Conservation (phyloP, 2,797 vertebrate genomes). For the Melopsittacus undulatus region DNA sequence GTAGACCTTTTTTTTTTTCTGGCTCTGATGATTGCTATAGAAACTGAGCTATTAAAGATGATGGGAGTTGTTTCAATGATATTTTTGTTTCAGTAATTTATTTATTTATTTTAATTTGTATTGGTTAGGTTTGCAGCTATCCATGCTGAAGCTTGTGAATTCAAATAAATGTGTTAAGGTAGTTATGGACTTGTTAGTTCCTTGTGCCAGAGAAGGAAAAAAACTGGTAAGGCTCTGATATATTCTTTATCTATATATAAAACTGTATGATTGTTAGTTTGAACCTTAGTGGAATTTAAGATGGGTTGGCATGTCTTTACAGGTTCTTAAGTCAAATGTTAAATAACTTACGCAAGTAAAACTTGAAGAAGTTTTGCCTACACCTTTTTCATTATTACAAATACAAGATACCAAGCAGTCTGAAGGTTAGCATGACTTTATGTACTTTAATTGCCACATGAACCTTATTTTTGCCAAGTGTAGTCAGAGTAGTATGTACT, state of each 20-base stretch:
- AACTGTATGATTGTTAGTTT: neutral
- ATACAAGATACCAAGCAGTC: neutral
- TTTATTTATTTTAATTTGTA: neutral
- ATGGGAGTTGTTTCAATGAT: neutral
- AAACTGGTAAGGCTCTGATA: slow-evolving; percentile 81
- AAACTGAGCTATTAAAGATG: neutral
- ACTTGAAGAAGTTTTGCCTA: neutral
- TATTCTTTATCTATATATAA: neutral
- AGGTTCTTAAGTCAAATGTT: neutral
- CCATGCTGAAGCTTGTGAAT: slow-evolving; percentile 88
- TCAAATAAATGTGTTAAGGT: slow-evolving; percentile 89
- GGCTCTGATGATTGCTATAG: neutral
- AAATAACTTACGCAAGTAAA: neutral
- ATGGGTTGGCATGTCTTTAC: neutral
- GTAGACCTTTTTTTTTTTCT: neutral
- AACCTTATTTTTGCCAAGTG: neutral
- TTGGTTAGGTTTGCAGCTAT: slow-evolving; percentile 81
- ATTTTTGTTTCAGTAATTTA: neutral
- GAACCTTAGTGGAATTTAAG: neutral
- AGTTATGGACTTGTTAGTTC: slow-evolving; percentile 88
- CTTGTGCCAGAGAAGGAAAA: slow-evolving; percentile 89
- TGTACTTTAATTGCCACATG: neutral
- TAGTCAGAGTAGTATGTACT: neutral
- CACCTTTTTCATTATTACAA: neutral
- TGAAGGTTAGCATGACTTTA: neutral